Evolutionary conservation across 2,888 invertebrate species (phyloP).

Genomic region (Trissonchulus latispiculum): DNA sequence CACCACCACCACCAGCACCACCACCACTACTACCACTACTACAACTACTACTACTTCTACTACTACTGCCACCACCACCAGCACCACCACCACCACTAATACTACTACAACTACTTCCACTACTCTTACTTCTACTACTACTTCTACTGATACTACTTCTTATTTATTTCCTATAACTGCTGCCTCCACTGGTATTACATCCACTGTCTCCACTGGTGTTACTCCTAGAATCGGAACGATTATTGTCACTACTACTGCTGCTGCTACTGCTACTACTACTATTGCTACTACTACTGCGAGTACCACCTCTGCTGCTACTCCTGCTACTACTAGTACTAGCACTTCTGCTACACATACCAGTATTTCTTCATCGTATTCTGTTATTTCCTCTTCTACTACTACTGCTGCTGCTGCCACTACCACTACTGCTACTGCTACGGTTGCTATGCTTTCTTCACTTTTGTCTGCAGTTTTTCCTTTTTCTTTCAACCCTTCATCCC

Average conservation of each 20-base stretch:
- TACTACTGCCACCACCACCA: too few relatives aligned
- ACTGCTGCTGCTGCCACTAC: neutral
- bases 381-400: neutral
- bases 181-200: conserved; percentile 13
- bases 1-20: conserved; percentile 11
- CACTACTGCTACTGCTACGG: neutral
- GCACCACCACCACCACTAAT: too few relatives aligned
- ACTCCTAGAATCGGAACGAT: conserved; percentile 11
- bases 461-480: neutral
- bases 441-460: neutral
- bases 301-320: neutral
- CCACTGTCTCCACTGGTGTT: conserved; percentile 12
- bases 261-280: conserved; percentile 18
- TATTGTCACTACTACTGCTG: conserved; percentile 18
- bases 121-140: too few relatives aligned
- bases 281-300: neutral
- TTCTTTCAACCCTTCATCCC: too few relatives aligned
- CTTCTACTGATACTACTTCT: too few relatives aligned
- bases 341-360: neutral
- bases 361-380: neutral
- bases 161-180: neutral
- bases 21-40: conserved; percentile 11
- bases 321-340: neutral
- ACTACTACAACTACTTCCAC: too few relatives aligned
- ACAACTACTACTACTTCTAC: conserved; percentile 17